Evolutionary conservation across 2,113 vertebrate species (phyloP), one percentile per base, ranked within the genome.

Genomic region (Microcebus tavaratra): DNA sequence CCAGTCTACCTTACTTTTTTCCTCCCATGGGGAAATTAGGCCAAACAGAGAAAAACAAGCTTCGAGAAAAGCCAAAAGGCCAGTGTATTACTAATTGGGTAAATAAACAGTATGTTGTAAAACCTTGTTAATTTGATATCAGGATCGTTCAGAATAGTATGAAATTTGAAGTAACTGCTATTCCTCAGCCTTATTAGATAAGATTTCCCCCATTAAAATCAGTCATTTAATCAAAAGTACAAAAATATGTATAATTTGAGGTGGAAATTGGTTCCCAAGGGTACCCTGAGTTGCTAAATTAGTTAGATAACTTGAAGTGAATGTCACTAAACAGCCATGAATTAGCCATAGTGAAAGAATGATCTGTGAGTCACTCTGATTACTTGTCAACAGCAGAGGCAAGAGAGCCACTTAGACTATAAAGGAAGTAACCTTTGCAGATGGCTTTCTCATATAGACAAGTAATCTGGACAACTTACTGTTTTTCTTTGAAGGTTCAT

Each of bases 191-290:
- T 96, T 97, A 68, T 95, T 97, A 97, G 87, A 92, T 95, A 97
- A 98, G 87, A 93, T 96, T 97, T 94, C 65, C 79, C 90, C 96
- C 73, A 93, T 97, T 97, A 98, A 97, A 96, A 97, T 97, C 88
- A 96, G 93, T 97, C 95, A 97, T 93, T 97, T 98, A 95, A 95
- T 93, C 87, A 67, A 88, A 97, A 97, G 87, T 96, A 93, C 79
- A 95, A 96, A 97, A 92, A 97, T 95, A 93, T 83, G 93, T 96
- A 94, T 95, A 96, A 97, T 95, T 95, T 97, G 96, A 97, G 95
- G 90, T 93, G 87, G 87, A 98, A 98, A 98, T 97, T 97, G 76
- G 84, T 61, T 97, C 97, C 97, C 96, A 95, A 48, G 93, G 61
- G 95, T 88, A 95, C 57, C 12, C n/a, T 57, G 76, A 78, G 76